These are phyloP conservation scores for Bradypodion ventrale DNA, from an alignment of 2,797 vertebrate genomes.

Conservation along the genomic window DNA sequence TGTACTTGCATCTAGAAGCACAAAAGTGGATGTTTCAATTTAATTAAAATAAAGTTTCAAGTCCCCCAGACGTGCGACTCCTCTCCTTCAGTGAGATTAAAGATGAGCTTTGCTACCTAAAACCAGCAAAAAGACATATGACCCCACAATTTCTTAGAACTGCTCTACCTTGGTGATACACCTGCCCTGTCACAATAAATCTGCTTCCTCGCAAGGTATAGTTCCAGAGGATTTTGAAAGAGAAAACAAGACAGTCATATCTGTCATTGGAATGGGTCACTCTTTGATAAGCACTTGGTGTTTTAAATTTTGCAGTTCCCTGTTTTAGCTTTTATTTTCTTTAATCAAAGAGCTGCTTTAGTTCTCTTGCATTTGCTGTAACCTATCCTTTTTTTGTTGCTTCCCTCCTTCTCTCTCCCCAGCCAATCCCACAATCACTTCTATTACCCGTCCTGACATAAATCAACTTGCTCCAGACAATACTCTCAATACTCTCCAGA, in stretches of 20 bases:
- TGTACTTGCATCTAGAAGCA: conserved; percentile 3
- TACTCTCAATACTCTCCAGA: conserved; percentile 60
- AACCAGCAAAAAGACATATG: neutral
- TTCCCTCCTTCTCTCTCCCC: conserved; percentile 18
- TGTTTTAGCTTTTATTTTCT: neutral
- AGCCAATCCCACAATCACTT: conserved; percentile 50
- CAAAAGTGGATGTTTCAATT: neutral
- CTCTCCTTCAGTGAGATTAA: conserved; percentile 44
- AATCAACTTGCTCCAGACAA: conserved; percentile 48
- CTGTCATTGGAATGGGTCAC: conserved; percentile 33
- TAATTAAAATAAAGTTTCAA: neutral
- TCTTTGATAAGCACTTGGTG: neutral
- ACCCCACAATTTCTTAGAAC: conserved; percentile 42
- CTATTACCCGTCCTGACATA: conserved; percentile 61
- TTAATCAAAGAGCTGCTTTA: conserved; percentile 34
- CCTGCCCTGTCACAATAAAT: conserved; percentile 17
- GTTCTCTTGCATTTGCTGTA: conserved; percentile 14
- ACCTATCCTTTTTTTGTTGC: conserved; percentile 41
- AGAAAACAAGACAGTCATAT: conserved; percentile 25
- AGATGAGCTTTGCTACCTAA: conserved; percentile 23
- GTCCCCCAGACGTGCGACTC: neutral
- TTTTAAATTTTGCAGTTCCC: conserved; percentile 11
- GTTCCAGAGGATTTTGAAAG: conserved; percentile 28
- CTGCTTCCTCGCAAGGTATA: neutral
- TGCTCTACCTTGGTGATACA: conserved; percentile 18